Base-by-base conservation (phyloP, 92 coral and sea anemone species). In the Umimayanthus chanpuru region DNA sequence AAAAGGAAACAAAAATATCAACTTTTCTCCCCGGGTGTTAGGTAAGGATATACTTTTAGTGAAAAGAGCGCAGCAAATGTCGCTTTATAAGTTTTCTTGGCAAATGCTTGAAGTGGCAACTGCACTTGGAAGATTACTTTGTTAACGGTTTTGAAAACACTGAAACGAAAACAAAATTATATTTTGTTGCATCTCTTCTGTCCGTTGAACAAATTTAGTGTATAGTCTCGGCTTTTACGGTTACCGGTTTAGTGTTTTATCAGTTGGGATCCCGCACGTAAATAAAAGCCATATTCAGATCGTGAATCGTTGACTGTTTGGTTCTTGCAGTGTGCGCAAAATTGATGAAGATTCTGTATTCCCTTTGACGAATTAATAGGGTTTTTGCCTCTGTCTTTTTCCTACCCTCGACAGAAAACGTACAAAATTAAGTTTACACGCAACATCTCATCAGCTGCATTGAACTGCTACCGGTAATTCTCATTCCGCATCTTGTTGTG, bases 21-120 rank as follows among this genome's bases (percentile, higher is more conserved):
- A 47, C 94, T 93, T 32, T 92, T 92, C 78, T 92, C 96, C 39
- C 94, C 96, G 74, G 91, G 92, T 82, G 93, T 95, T 44, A 93
- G 98, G 98, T 95, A 82, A 85, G 94, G 66, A 43, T 40, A 65
- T 14, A 6, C 66, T 77, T 90, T 68, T 55, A 3, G 38, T 58
- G 67, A 25, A 16, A 38, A 67, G 23, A 26, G 85, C 64, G 66
- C 29, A 68, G 36, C 40, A 7, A 32, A 32, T 32, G 39, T 20
- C 18, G 64, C 49, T 30, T 80, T 79, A 9, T 30, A 55, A 75
- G n/a, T 67, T 83, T 50, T 68, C 77, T 81, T 21, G 18, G 36
- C 74, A 39, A n/a, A n/a, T n/a, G n/a, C n/a, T n/a, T n/a, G n/a
- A n/a, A 14, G 44, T 56, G 7, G 8, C 53, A 65, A 18, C 16